Conservation (phyloP, 2,888 invertebrate species). For the Papilio demoleus region DNA sequence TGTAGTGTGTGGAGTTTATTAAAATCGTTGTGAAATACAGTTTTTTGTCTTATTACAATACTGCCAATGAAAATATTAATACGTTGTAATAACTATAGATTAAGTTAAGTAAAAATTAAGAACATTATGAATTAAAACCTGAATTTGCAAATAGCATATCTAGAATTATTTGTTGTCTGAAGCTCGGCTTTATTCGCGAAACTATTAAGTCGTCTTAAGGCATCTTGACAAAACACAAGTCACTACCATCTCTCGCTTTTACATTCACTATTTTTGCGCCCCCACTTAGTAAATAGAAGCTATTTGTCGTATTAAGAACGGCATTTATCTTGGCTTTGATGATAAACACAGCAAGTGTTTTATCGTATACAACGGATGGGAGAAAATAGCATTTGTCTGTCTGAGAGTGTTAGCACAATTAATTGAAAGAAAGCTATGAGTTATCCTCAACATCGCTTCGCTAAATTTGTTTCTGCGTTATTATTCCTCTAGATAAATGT, state of each 20-base stretch:
- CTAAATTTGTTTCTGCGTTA: slow-evolving; percentile 22
- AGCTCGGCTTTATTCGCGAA: neutral
- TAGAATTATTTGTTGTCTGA: slow-evolving; percentile 12
- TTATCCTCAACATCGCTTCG: slow-evolving; percentile 29
- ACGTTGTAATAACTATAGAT: too few relatives aligned
- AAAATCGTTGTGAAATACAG: too few relatives aligned
- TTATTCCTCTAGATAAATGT: slow-evolving; percentile 20
- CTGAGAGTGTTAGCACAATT: slow-evolving; percentile 39
- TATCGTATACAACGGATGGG: slow-evolving; percentile 37
- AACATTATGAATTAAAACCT: neutral
- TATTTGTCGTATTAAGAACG: slow-evolving; percentile 53
- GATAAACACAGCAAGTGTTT: slow-evolving; percentile 47
- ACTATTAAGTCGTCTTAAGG: slow-evolving; percentile 41
- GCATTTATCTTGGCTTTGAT: slow-evolving; percentile 49
- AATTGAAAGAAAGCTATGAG: slow-evolving; percentile 38
- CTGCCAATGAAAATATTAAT: too few relatives aligned
- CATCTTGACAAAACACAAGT: slow-evolving; percentile 48
- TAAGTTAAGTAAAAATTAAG: too few relatives aligned
- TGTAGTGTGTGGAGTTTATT: too few relatives aligned
- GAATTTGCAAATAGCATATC: neutral
- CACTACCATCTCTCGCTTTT: slow-evolving; percentile 40
- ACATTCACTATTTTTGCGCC: slow-evolving; percentile 42
- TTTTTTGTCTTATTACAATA: too few relatives aligned
- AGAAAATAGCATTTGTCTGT: slow-evolving; percentile 41
- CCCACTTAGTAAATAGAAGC: slow-evolving; percentile 48